Conservation (phyloP, 2,888 invertebrate species). For the Calameuta filiformis region DNA sequence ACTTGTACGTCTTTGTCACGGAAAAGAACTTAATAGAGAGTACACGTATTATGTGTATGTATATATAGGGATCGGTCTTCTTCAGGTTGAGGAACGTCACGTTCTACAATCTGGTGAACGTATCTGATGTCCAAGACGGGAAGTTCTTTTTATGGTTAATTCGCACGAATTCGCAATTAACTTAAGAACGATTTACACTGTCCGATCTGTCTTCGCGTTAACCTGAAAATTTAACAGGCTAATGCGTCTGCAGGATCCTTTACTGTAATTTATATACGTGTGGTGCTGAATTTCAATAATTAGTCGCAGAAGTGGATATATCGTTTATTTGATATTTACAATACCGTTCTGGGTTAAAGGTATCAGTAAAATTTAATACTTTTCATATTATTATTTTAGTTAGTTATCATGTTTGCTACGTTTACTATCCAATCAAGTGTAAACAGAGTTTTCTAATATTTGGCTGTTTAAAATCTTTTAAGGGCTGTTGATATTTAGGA, state of each 20-base stretch:
- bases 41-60: neutral
- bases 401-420: neutral
- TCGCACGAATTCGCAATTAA: neutral
- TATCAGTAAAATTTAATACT: neutral
- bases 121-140: neutral
- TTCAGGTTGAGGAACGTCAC: neutral
- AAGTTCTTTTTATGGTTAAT: neutral
- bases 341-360: accelerated
- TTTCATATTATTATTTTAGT: neutral
- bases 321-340: neutral
- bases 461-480: neutral
- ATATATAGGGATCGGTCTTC: neutral
- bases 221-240: neutral
- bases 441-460: neutral
- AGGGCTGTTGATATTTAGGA: neutral
- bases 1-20: neutral
- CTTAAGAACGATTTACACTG: neutral
- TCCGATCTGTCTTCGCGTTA: neutral
- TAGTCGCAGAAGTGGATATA: neutral
- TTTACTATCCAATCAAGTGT: neutral
- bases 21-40: neutral
- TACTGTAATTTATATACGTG: neutral
- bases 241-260: neutral
- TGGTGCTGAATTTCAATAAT: neutral
- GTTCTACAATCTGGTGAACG: neutral